A percentile compares a stretch with the other conserved stretches of the same genome.
phyloP scores from a whole-genome alignment of 2,888 invertebrate species.

The Trisateles emortualis region DNA sequence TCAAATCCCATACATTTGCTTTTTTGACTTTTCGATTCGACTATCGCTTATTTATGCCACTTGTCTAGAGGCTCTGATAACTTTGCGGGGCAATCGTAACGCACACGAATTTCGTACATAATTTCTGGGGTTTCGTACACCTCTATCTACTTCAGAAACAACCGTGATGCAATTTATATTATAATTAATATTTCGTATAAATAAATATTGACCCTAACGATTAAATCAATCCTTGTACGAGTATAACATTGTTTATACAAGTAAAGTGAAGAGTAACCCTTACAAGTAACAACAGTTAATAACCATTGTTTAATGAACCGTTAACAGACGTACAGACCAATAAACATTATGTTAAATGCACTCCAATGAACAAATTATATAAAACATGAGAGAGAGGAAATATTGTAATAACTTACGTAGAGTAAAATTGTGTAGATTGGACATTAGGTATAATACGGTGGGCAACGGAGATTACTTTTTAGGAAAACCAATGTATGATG shows the following conservation, averaged over 20 bases:
- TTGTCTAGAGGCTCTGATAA: too few species aligned
- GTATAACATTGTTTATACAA: conserved; percentile 10
- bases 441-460: too few species aligned
- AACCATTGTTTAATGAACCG: conserved; percentile 40
- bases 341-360: conserved; percentile 63
- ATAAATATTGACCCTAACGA: conserved; percentile 1
- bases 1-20: too few species aligned
- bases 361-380: conserved; percentile 69
- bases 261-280: conserved; percentile 19
- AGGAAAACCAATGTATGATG: too few species aligned
- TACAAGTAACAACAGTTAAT: conserved; percentile 42
- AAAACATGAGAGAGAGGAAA: conserved; percentile 58
- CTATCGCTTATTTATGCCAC: too few species aligned
- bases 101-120: background rate
- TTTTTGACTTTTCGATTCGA: too few species aligned
- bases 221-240: conserved; percentile 17
- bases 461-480: too few species aligned
- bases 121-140: too few species aligned
- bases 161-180: too few species aligned
- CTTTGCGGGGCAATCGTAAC: too few species aligned
- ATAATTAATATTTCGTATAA: too few species aligned
- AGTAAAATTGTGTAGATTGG: conserved; percentile 31
- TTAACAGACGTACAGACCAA: conserved; percentile 27
- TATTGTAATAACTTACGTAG: conserved; percentile 57
- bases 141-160: background rate